Percentiles rank a stretch among this genome's conserved stretches.
Conservation (phyloP, 92 coral and sea anemone species). For the Umimayanthus kanabou region DNA sequence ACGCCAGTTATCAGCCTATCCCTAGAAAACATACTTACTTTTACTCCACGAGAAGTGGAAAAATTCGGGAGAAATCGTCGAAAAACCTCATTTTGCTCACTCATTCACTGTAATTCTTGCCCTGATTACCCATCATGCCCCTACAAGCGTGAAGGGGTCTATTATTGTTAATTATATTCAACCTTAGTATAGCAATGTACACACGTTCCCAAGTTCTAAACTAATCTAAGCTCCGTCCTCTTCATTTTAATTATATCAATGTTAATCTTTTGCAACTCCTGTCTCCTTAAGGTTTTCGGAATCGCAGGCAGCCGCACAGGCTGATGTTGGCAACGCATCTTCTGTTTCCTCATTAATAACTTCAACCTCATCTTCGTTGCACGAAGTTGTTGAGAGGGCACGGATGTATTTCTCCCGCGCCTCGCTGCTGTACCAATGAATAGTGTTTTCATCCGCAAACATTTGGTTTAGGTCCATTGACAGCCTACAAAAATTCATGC, state of each 20-base stretch:
- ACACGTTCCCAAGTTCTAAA: too few species aligned
- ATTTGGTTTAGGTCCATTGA: constrained; percentile 28
- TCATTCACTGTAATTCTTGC: too few species aligned
- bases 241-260: background rate
- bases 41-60: too few species aligned
- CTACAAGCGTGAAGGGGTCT: too few species aligned
- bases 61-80: too few species aligned
- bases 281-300: background rate
- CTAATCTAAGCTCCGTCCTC: background rate
- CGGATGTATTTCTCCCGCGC: constrained; percentile 29
- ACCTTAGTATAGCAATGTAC: too few species aligned
- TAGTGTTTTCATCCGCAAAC: constrained; percentile 21
- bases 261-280: background rate
- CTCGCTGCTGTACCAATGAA: constrained; percentile 38
- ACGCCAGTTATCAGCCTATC: too few species aligned
- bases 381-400: constrained; percentile 28
- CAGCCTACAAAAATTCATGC: background rate
- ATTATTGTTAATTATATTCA: too few species aligned
- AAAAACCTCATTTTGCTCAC: too few species aligned
- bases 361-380: constrained; percentile 12
- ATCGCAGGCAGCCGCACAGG: background rate
- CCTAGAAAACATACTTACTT: too few species aligned
- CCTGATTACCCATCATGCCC: too few species aligned
- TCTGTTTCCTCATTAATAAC: background rate
- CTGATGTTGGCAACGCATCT: background rate